These are phyloP conservation scores for Lithophane socia DNA, from an alignment of 2,888 invertebrate genomes.

Conservation along the genomic window DNA sequence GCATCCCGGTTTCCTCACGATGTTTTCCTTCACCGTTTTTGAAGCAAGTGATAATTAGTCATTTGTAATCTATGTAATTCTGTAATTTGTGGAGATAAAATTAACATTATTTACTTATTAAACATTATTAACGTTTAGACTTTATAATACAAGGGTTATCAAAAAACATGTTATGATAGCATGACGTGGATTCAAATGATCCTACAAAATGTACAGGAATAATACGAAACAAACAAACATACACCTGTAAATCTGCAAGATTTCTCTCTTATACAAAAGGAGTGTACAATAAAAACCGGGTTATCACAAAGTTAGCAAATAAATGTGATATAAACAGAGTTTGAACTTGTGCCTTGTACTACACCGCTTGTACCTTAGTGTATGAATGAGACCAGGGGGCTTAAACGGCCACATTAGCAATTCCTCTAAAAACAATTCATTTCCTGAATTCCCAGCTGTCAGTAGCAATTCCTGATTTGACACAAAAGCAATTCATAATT, in stretches of 20 bases:
- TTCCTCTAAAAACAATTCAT: too few species aligned
- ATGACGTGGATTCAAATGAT: not conserved
- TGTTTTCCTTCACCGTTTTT: too few species aligned
- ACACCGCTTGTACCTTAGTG: conserved; percentile 18
- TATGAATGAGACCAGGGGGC: conserved; percentile 32
- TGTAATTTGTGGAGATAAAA: too few species aligned
- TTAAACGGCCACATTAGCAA: not conserved
- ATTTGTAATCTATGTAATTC: too few species aligned
- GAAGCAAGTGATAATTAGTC: too few species aligned
- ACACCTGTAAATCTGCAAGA: conserved; percentile 25
- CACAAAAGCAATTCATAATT: too few species aligned
- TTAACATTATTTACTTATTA: too few species aligned
- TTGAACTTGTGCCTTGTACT: conserved; percentile 54
- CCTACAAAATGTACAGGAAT: not conserved
- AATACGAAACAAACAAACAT: not conserved
- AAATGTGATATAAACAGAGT: conserved; percentile 55
- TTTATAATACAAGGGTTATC: not conserved
- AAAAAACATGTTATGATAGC: not conserved
- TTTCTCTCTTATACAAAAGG: conserved; percentile 35
- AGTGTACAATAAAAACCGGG: conserved; percentile 49
- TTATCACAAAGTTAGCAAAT: conserved; percentile 61
- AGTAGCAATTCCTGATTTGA: too few species aligned
- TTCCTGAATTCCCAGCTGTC: too few species aligned
- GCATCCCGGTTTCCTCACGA: too few species aligned
- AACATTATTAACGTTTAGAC: not conserved